These are phyloP conservation scores for Xanthia togata DNA, from an alignment of 2,888 invertebrate species.

Conservation along the genomic window DNA sequence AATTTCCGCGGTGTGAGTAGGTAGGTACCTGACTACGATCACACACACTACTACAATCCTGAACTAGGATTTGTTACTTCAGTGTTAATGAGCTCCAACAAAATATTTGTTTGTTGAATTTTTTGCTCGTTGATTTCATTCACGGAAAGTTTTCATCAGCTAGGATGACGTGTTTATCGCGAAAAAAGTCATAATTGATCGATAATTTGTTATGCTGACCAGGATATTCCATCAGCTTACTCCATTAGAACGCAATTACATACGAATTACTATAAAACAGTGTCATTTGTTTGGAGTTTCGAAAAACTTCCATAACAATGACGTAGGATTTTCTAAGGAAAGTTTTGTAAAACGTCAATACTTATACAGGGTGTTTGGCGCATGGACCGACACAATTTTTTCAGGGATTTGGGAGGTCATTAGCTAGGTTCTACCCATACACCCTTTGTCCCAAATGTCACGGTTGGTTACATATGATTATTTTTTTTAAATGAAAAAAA, in stretches of 20 bases:
- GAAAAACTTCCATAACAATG: background rate
- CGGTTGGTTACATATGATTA: too few relatives aligned
- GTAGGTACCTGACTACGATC: background rate
- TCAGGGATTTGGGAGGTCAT: too few relatives aligned
- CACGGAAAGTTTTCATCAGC: conserved; percentile 51
- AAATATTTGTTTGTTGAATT: conserved; percentile 2
- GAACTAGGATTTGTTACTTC: conserved; percentile 35
- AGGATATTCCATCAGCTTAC: conserved; percentile 22
- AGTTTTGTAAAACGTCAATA: background rate
- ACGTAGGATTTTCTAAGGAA: background rate
- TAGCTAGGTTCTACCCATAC: too few relatives aligned
- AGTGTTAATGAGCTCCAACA: conserved; percentile 31
- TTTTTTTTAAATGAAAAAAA: too few relatives aligned
- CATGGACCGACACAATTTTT: too few relatives aligned
- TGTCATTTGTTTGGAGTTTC: background rate
- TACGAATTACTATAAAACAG: conserved; percentile 1
- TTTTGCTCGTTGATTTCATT: conserved; percentile 43
- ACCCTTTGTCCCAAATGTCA: too few relatives aligned
- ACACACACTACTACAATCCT: conserved; percentile 11
- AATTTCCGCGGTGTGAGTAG: background rate
- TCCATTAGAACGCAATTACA: conserved; percentile 23
- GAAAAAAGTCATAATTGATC: conserved; percentile 31
- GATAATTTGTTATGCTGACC: conserved; percentile 46
- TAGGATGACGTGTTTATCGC: conserved; percentile 39
- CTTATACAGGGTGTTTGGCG: too few relatives aligned